Evolutionary conservation across 2,113 vertebrate species (phyloP).

Genomic region (Lipotes vexillifer): DNA sequence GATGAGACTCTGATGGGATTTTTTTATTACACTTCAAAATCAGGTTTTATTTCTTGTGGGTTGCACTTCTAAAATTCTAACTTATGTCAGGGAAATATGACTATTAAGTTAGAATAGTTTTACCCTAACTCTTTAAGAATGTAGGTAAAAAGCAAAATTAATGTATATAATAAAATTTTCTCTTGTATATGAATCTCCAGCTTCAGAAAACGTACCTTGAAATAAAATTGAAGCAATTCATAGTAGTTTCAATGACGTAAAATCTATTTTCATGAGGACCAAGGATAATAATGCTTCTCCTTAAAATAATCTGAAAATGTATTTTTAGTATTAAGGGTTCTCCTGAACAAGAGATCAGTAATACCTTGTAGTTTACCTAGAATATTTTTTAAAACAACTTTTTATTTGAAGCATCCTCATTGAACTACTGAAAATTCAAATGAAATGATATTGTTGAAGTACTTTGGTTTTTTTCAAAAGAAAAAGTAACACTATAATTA

Average conservation of each 20-base stretch:
- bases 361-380: background rate
- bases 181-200: background rate
- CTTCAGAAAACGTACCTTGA: background rate
- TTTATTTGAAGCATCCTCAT: background rate
- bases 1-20: background rate
- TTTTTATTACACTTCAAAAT: background rate
- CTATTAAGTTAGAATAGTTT: background rate
- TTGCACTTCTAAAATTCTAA: conserved; percentile 6
- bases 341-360: background rate
- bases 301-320: background rate
- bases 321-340: background rate
- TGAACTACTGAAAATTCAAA: background rate
- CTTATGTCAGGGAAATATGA: background rate
- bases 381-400: background rate
- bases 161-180: background rate
- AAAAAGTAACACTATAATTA: conserved; percentile 5
- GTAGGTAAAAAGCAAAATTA: background rate
- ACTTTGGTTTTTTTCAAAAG: background rate
- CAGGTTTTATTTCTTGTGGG: conserved; percentile 1
- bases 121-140: background rate
- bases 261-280: background rate
- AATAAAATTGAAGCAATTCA: conserved; percentile 13
- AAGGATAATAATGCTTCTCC: background rate
- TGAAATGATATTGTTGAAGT: background rate
- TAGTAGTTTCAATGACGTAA: background rate